Conservation (phyloP, 2,888 invertebrate species). For the Heteropelma amictum region DNA sequence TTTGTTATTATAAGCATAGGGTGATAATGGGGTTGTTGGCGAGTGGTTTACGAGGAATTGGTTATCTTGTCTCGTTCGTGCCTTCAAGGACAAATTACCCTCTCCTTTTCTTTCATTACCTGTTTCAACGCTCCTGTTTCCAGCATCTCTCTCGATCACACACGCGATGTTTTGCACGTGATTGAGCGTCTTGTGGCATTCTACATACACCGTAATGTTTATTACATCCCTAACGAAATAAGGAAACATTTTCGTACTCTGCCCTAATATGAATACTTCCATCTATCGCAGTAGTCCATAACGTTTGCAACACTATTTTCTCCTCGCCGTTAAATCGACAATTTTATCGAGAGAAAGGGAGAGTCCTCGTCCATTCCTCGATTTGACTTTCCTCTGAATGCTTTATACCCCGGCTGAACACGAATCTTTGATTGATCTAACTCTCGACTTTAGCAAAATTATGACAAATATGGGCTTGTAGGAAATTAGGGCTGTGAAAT, state of each 20-base stretch:
- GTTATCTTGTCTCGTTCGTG: no score
- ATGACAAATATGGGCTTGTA: slow-evolving; percentile 51
- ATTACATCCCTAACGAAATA: no score
- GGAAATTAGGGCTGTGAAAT: slow-evolving; percentile 47
- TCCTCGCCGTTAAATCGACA: slow-evolving; percentile 27
- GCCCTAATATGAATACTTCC: slow-evolving; percentile 31
- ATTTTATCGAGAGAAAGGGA: slow-evolving; percentile 33
- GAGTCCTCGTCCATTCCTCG: slow-evolving; percentile 11
- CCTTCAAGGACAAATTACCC: not conserved
- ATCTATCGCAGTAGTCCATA: slow-evolving; percentile 10
- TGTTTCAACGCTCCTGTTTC: not conserved
- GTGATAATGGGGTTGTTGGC: no score
- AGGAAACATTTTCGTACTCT: slow-evolving; percentile 9
- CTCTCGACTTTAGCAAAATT: slow-evolving; percentile 46
- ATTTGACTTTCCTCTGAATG: slow-evolving; percentile 48
- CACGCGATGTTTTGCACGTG: slow-evolving; percentile 16
- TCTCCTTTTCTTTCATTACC: not conserved
- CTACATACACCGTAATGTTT: no score
- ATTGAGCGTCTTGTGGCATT: no score
- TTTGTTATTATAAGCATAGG: no score
- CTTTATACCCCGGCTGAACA: not conserved
- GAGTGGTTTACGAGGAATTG: no score
- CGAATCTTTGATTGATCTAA: slow-evolving; percentile 46
- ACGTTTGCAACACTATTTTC: slow-evolving; percentile 11
- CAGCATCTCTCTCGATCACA: slow-evolving; percentile 34